Conservation (phyloP, 2,113 vertebrate genomes). For the Spea bombifrons region DNA sequence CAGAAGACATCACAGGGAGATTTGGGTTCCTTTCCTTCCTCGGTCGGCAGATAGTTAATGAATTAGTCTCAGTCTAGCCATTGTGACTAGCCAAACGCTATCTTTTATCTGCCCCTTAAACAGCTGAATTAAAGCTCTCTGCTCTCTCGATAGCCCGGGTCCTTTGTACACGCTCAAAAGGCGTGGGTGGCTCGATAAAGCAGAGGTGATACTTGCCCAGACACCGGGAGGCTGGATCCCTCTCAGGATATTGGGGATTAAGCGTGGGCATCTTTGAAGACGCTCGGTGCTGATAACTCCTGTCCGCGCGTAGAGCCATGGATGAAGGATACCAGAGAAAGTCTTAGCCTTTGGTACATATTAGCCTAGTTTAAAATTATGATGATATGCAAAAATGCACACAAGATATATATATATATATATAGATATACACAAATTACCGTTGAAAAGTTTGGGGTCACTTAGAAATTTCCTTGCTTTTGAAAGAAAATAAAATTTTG, state of each 20-base stretch:
- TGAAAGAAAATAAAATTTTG: too few relatives aligned
- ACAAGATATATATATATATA: too few relatives aligned
- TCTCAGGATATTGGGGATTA: background rate
- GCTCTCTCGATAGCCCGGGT: background rate
- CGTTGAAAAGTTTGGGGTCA: too few relatives aligned
- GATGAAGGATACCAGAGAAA: background rate
- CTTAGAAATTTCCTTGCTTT: too few relatives aligned
- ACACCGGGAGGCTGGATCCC: conserved; percentile 2
- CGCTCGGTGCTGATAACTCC: conserved; percentile 23
- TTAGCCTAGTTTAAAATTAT: too few relatives aligned
- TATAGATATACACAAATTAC: too few relatives aligned
- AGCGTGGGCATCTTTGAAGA: conserved; percentile 43
- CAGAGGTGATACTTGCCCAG: conserved; percentile 18
- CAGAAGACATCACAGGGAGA: conserved; percentile 32
- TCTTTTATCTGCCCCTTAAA: conserved; percentile 35
- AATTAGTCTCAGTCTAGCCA: conserved; percentile 46
- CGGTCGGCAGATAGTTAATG: conserved; percentile 33
- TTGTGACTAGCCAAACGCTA: conserved; percentile 26
- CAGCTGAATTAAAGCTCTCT: conserved; percentile 5
- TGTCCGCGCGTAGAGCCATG: conserved; percentile 29
- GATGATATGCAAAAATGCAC: too few relatives aligned
- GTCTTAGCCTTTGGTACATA: too few relatives aligned
- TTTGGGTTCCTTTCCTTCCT: conserved; percentile 35
- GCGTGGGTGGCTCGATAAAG: conserved; percentile 38
- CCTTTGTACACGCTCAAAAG: conserved; percentile 13